phyloP scores from a whole-genome alignment of 2,113 vertebrate species.

The Sialia sialis region DNA sequence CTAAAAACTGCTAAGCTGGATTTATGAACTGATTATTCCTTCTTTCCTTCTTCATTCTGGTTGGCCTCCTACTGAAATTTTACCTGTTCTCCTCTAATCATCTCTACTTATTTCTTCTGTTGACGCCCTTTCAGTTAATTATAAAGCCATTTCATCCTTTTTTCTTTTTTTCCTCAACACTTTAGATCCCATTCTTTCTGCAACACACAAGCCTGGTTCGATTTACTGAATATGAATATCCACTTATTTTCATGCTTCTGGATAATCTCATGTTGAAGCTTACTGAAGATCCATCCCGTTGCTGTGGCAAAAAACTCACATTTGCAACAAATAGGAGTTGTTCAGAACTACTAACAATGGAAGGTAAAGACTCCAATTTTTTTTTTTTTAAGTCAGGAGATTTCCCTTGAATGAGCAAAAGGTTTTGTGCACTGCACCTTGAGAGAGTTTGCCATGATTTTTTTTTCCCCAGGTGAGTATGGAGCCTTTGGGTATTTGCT shows the following conservation, averaged over 20 bases:
- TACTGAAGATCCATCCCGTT: not conserved
- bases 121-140: accelerated
- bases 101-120: not conserved
- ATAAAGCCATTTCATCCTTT: not conserved
- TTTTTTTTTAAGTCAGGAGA: not conserved
- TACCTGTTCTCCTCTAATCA: not conserved
- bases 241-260: not conserved
- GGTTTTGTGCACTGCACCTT: not conserved
- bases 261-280: not conserved
- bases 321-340: not conserved
- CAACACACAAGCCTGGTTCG: not conserved
- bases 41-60: not conserved
- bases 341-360: not conserved
- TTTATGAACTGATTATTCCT: not conserved
- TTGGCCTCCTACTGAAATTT: not conserved
- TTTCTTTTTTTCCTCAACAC: not conserved
- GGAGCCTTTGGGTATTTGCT: not conserved
- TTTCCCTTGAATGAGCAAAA: not conserved
- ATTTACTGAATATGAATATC: not conserved
- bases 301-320: not conserved
- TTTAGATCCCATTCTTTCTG: not conserved
- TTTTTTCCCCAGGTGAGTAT: not conserved
- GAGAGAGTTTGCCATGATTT: not conserved
- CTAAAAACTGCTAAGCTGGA: not conserved
- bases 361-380: not conserved